phyloP scores from a whole-genome alignment of 1,140 invertebrate species.

The Penaeus indicus region DNA sequence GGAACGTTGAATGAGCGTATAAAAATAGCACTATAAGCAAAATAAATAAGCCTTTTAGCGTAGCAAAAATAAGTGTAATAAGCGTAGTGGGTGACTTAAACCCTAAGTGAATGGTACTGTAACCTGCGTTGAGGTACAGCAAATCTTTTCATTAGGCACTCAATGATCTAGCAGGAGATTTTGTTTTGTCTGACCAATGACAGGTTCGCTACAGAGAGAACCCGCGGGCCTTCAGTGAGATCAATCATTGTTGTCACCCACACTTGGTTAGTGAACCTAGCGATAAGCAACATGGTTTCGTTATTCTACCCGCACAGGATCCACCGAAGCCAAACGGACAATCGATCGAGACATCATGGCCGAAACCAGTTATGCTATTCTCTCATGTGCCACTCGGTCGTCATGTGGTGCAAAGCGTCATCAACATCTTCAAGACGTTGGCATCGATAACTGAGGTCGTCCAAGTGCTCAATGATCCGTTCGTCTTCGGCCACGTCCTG shows the following conservation, averaged over 20 bases:
- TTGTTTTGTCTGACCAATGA: slow-evolving; percentile 1
- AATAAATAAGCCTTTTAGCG: slow-evolving; percentile 59
- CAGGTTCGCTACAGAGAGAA: not conserved
- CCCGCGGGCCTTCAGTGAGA: slow-evolving; percentile 23
- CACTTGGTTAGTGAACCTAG: slow-evolving; percentile 64
- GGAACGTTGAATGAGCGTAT: slow-evolving; percentile 62
- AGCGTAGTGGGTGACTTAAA: slow-evolving; percentile 66
- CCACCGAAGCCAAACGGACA: not conserved
- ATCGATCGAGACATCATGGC: too few species aligned
- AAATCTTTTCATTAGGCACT: too few species aligned
- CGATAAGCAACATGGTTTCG: slow-evolving; percentile 47
- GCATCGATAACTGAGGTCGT: too few species aligned
- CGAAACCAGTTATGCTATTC: too few species aligned
- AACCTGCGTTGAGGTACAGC: not conserved
- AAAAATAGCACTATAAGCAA: slow-evolving; percentile 66
- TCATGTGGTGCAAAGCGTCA: too few species aligned
- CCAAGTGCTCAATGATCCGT: not conserved
- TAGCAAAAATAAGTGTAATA: slow-evolving; percentile 64
- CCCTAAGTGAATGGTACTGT: slow-evolving; percentile 39
- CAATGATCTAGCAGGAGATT: too few species aligned
- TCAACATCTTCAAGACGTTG: too few species aligned
- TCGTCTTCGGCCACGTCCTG: not conserved
- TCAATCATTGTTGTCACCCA: slow-evolving; percentile 48
- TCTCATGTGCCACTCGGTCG: too few species aligned
- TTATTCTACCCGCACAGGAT: slow-evolving; percentile 2